phyloP scores from a whole-genome alignment of 53 echinoderm and acorn worm genomes.

The Arbacia lixula region DNA sequence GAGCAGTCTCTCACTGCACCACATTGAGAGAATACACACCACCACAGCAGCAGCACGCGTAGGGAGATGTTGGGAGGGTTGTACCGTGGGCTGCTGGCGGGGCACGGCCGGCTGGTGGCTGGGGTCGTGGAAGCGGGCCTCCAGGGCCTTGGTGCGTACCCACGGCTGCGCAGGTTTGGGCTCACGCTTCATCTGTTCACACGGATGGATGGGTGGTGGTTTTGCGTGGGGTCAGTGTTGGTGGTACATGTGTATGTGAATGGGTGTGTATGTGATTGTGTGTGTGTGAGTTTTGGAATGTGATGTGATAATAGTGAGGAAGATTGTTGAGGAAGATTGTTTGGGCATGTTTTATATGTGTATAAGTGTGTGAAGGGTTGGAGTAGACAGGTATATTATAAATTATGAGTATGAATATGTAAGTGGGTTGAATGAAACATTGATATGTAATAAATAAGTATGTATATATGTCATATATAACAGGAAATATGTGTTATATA shows the following conservation, averaged over 20 bases:
- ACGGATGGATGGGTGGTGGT: background rate
- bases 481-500: too few species aligned
- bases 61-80: background rate
- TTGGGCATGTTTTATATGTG: too few species aligned
- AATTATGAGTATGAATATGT: too few species aligned
- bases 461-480: too few species aligned
- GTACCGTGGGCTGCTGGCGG: background rate
- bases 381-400: too few species aligned
- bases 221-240: background rate
- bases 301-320: too few species aligned
- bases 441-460: too few species aligned
- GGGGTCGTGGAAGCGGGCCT: conserved; percentile 65
- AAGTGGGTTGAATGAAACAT: too few species aligned
- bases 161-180: conserved; percentile 68
- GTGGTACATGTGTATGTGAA: background rate
- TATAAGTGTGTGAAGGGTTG: too few species aligned
- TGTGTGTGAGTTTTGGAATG: background rate
- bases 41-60: background rate
- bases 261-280: background rate
- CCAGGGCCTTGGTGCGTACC: conserved; percentile 84
- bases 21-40: conserved; percentile 40
- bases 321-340: too few species aligned
- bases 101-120: conserved; percentile 18
- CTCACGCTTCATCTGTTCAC: conserved; percentile 37
- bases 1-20: conserved; percentile 13